Base-by-base conservation (phyloP, 2,113 vertebrate species). In the Eretmochelys imbricata region DNA sequence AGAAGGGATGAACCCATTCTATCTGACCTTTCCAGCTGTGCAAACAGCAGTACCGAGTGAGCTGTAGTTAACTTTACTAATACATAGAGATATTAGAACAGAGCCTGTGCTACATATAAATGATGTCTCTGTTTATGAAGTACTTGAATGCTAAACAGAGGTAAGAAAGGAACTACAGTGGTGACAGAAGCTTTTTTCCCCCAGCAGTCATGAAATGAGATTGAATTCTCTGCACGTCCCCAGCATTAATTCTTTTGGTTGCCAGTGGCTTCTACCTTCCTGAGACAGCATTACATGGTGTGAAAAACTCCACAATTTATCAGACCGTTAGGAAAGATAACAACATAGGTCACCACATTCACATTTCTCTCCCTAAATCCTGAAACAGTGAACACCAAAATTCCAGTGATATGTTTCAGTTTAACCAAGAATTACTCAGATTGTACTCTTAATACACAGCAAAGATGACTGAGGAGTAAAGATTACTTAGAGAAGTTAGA, bases 11-110 rank as follows among this genome's bases (percentile, higher is more conserved):
- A 97, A 94, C 76, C 94, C 93, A 96, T 91, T 97, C 92, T 95
- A 69, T 95, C 93, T 84, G 83, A 96, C 96, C 94, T 79, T 93
- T 97, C 97, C 98, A 97, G 93, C 97, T 98, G 98, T 97, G 97
- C 96, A 97, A 98, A 98, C 96, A 98, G 94, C 96, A 96, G 93
- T 62, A 72, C 20, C 0, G 42, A 97, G 94, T 87, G 92, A 93
- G 94, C 84, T 91, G 75, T 89, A 95, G 92, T 98, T 97, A 98
- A 96, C 95, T 97, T 95, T 89, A 94, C 91, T 97, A 98, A 98
- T 96, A 95, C 79, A 75, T 4, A 75, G 84, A 80, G 89, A 96
- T 5, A 42, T 98, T 97, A 97, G 92, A 97, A 96, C 24, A 96
- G 86, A 97, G 95, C 24, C 84, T 87, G 84, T 93, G 89, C 72